Conservation (phyloP, 2,113 vertebrate species). For the Serilophus lunatus region DNA sequence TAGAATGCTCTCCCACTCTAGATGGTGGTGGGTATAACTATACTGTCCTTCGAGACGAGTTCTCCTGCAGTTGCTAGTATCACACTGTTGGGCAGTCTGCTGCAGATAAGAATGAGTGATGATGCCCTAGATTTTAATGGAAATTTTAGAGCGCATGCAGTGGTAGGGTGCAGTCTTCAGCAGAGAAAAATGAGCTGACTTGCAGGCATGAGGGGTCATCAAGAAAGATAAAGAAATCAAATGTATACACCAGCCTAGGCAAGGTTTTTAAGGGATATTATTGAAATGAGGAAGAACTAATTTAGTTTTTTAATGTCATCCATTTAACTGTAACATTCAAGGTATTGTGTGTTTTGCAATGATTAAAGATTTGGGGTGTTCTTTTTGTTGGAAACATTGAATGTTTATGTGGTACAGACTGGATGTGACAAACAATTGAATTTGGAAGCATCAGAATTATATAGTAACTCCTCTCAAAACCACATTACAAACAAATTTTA, state of each 20-base stretch:
- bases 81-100: conserved; percentile 65
- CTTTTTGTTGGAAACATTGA: conserved; percentile 25
- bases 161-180: conserved; percentile 75
- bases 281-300: conserved; percentile 73
- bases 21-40: conserved; percentile 58
- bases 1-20: conserved; percentile 47
- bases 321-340: conserved; percentile 72
- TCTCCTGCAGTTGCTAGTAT: conserved; percentile 63
- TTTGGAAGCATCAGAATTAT: neutral
- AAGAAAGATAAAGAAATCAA: conserved; percentile 78
- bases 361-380: conserved; percentile 63
- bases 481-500: neutral
- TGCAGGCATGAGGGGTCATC: conserved; percentile 76
- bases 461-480: neutral
- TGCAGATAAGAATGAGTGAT: conserved; percentile 82
- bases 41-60: conserved; percentile 68
- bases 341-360: conserved; percentile 58
- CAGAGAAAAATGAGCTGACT: conserved; percentile 80
- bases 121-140: conserved; percentile 81
- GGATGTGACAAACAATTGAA: conserved; percentile 18
- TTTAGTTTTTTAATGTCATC: conserved; percentile 76
- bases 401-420: conserved; percentile 38
- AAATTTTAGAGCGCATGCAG: conserved; percentile 69
- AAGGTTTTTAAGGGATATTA: conserved; percentile 71
- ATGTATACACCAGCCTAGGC: conserved; percentile 57